Evolutionary conservation across 2,888 invertebrate species (phyloP).

Genomic region (Criorhina ranunculi): DNA sequence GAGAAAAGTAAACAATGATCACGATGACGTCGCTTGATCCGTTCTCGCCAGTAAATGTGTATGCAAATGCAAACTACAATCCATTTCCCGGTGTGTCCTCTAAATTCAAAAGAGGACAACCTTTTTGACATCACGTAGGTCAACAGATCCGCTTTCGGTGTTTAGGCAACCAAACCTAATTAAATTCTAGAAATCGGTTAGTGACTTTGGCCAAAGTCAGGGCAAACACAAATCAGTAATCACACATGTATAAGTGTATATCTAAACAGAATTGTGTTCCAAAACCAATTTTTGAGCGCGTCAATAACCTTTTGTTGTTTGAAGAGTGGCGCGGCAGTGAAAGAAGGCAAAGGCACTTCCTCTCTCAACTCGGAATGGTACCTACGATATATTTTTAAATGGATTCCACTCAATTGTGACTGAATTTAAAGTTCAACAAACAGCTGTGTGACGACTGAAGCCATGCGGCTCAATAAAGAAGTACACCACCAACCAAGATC

Average conservation of each 20-base stretch:
- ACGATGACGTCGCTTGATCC: slow-evolving; percentile 25
- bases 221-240: slow-evolving; percentile 12
- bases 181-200: slow-evolving; percentile 36
- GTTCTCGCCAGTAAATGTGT: background rate
- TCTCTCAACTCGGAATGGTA: background rate
- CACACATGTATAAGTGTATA: too few species aligned
- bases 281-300: slow-evolving; percentile 16
- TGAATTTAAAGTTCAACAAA: slow-evolving; percentile 70
- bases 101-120: background rate
- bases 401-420: slow-evolving; percentile 24
- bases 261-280: slow-evolving; percentile 8
- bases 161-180: slow-evolving; percentile 29
- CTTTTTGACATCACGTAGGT: slow-evolving; percentile 23
- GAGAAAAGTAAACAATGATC: slow-evolving; percentile 21
- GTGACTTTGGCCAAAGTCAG: slow-evolving; percentile 10
- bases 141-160: slow-evolving; percentile 17
- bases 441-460: slow-evolving; percentile 58
- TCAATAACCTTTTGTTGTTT: slow-evolving; percentile 48
- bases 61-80: background rate
- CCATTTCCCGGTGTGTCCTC: background rate
- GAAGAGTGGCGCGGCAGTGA: background rate
- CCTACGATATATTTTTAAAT: slow-evolving; percentile 26
- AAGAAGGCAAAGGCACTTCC: too few species aligned
- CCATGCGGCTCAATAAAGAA: slow-evolving; percentile 23
- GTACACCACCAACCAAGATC: slow-evolving; percentile 14